Conservation (phyloP, 1,140 invertebrate species). For the Zaprionus inermis region DNA sequence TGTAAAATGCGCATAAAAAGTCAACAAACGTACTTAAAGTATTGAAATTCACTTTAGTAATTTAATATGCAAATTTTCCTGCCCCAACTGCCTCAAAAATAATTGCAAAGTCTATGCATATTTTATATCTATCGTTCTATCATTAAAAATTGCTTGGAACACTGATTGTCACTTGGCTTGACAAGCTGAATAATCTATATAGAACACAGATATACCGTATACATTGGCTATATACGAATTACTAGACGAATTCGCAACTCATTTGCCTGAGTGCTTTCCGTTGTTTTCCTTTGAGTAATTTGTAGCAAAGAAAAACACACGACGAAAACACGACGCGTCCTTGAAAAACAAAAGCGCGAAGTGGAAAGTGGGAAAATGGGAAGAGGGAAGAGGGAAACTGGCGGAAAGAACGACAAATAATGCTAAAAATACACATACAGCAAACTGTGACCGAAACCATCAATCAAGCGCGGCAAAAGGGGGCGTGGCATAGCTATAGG, state of each 20-base stretch:
- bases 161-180: conserved; percentile 49
- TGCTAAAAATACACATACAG: conserved; percentile 15
- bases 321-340: conserved; percentile 14
- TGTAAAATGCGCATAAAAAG: no score
- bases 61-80: background rate
- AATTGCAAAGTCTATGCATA: conserved; percentile 14
- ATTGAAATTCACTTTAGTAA: background rate
- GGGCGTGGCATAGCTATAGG: background rate
- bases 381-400: background rate
- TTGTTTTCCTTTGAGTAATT: conserved; percentile 62
- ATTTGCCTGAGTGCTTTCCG: conserved; percentile 78
- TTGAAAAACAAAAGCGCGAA: conserved; percentile 7
- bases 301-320: conserved; percentile 34
- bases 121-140: conserved; percentile 32
- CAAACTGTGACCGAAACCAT: conserved; percentile 19
- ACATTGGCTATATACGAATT: background rate
- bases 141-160: conserved; percentile 25
- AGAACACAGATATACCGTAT: background rate
- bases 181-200: conserved; percentile 13
- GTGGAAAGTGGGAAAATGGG: background rate
- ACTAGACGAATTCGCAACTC: conserved; percentile 47
- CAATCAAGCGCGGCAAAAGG: conserved; percentile 17
- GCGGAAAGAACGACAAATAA: conserved; percentile 1
- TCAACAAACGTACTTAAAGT: no score
- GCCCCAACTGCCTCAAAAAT: background rate